Evolutionary conservation across 2,113 vertebrate species (phyloP), one percentile per base, ranked within the genome.

Genomic region (Eubucco bourcierii): DNA sequence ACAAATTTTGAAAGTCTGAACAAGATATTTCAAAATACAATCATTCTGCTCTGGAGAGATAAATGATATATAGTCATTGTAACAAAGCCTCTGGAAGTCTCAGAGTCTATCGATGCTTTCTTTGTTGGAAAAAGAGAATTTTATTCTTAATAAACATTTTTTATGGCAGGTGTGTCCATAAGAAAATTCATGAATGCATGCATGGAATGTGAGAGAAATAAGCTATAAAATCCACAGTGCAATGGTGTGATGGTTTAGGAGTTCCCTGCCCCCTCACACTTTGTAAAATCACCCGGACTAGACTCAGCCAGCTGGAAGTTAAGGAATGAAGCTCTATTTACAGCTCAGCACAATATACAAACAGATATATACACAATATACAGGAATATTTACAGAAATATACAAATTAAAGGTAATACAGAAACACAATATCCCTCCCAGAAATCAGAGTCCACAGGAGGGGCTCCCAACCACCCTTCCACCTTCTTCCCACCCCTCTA

Each of bases 91-190:
- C 63, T 68, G 20, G 46, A 93, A 88, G 21, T 65, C 46, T 80
- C 11, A 50, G 27, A 23, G 73, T 82, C 37, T 33, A 80, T 77
- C 78, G 64, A 13, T 74, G 23, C 23, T 89, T 94, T 85, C 27
- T 66, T 81, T 64, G 44, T 80, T 81, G 16, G 29, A 50, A 89
- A 86, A 92, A 71, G 0, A n/a, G 4, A n/a, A 67, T 92, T 93
- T 85, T 60, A 64, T 76, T 87, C 15, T 53, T 77, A 96, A 94
- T 95, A 95, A 92, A 41, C 16, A 6, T 15, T 77, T 77, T 87
- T 73, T 37, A 67, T 66, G 44, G 10, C 19, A 37, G 19, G 12
- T 27, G 11, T 59, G 31, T 80, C 50, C 41, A 34, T 87, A 82
- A 65, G 67, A 79, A 94, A 2, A 2, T 64, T 71, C 46, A 64